Base-by-base conservation (phyloP, 2,113 vertebrate species). In the Chlamydotis undulata region DNA sequence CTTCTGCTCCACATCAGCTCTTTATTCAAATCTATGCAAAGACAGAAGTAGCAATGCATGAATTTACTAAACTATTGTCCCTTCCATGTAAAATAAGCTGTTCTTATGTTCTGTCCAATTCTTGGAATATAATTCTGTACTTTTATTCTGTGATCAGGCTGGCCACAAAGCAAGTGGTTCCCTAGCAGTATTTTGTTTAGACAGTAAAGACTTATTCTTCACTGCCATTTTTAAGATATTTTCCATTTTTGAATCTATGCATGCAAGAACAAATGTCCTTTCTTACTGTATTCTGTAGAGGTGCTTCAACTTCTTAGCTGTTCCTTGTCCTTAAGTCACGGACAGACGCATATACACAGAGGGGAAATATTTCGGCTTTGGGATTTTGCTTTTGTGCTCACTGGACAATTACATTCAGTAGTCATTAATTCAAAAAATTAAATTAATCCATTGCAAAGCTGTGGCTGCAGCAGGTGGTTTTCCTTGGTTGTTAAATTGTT, bases 131-230 rank as follows among this genome's bases (percentile, higher is more conserved):
- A 77, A 64, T 45, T 73, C 2, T 50, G 8, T 63, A n/a, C 50
- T 69, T 89, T 23, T 16, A 87, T 87, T 83, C 65, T 89, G 50
- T 78, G 76, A 56, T 74, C 86, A 94, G 70, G 55, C 76, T 92
- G 53, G 31, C 82, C 63, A 83, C 37, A 83, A 94, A 96, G 53
- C 60, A 90, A 92, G 55, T 60, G 55, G 63, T 93, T 96, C 86
- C 95, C 86, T 81, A 82, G 91, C 87, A 96, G 76, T 90, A 25
- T 77, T 96, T 96, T 95, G 79, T 97, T 97, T 92, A 87, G 93
- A 75, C 45, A 87, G 75, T 35, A 76, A 88, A 96, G 89, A 69
- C 23, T 41, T 83, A 80, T 83, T 94, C 89, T 95, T 94, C 82
- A 8, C 60, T 83, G 22, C 53, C 31, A 67, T 43, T 59, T 91